Percentiles rank a stretch among this genome's conserved stretches.
Evolutionary conservation across 1,140 invertebrate species (phyloP).

Genomic region (Drosophila navojoa): DNA sequence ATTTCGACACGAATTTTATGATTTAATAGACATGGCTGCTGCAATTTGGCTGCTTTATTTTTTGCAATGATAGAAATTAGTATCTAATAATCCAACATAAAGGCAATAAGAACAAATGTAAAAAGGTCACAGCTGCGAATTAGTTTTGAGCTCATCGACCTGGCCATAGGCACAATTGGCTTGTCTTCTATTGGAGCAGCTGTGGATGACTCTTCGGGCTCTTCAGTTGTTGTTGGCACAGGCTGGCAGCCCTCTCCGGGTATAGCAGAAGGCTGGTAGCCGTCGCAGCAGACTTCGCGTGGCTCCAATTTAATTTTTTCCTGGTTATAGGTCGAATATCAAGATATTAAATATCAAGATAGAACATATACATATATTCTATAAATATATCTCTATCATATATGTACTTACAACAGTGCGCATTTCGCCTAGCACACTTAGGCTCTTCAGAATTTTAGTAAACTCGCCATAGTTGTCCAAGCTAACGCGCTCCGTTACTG

Average conservation of each 20-base stretch:
- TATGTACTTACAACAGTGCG: conserved; percentile 1
- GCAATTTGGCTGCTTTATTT: not conserved
- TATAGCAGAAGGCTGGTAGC: not conserved
- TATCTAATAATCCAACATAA: not conserved
- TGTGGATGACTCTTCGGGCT: not conserved
- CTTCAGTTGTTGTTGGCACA: not conserved
- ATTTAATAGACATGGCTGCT: not conserved
- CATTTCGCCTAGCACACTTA: conserved; percentile 14
- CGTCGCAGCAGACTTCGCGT: conserved; percentile 19
- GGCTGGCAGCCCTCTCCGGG: conserved; percentile 8
- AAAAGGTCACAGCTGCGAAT: not conserved
- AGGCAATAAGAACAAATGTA: not conserved
- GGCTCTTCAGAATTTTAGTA: not conserved
- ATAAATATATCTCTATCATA: not conserved
- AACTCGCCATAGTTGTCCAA: conserved; percentile 8
- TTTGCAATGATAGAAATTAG: too few relatives aligned
- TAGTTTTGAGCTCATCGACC: not conserved
- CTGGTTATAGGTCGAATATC: not conserved
- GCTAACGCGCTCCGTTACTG: not conserved
- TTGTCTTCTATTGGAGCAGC: not conserved
- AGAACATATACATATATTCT: too few relatives aligned
- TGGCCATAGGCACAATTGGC: too few relatives aligned
- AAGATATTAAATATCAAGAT: too few relatives aligned
- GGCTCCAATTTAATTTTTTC: conserved; percentile 2
- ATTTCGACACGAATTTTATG: too few relatives aligned